phyloP scores from a whole-genome alignment of 2,797 vertebrate genomes.

The Lagodon rhomboides region DNA sequence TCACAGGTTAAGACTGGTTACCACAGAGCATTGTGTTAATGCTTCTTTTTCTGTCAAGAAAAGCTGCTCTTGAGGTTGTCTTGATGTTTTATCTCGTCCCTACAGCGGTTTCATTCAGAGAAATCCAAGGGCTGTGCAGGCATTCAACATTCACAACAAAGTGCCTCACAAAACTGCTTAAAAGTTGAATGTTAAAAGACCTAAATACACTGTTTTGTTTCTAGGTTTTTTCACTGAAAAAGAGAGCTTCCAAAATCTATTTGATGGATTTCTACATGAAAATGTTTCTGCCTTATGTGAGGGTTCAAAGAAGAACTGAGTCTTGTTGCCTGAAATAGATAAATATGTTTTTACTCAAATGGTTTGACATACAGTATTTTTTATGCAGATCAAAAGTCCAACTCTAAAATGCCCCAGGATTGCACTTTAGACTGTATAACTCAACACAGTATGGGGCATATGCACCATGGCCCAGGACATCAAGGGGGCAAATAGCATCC shows the following conservation, averaged over 20 bases:
- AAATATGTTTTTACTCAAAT: background rate
- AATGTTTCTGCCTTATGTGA: background rate
- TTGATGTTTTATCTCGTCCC: background rate
- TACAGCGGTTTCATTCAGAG: background rate
- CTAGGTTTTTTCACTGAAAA: background rate
- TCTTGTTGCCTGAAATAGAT: conserved; percentile 28
- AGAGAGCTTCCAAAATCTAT: background rate
- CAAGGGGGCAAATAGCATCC: conserved; percentile 42
- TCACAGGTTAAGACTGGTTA: no score
- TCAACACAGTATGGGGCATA: conserved; percentile 25
- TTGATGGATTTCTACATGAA: background rate
- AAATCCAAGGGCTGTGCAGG: background rate
- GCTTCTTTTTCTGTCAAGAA: background rate
- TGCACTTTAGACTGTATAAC: conserved; percentile 33
- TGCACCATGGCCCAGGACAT: conserved; percentile 22
- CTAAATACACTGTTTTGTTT: background rate
- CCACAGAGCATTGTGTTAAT: background rate
- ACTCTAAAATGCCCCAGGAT: background rate
- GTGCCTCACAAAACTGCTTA: background rate
- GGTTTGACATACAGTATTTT: background rate
- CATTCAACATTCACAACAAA: background rate
- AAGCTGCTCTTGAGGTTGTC: background rate
- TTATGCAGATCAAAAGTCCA: conserved; percentile 15
- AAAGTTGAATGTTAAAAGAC: background rate
- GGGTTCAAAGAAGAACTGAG: conserved; percentile 6